These are phyloP conservation scores for Streptopelia turtur DNA, from an alignment of 2,797 vertebrate species.

Conservation along the genomic window DNA sequence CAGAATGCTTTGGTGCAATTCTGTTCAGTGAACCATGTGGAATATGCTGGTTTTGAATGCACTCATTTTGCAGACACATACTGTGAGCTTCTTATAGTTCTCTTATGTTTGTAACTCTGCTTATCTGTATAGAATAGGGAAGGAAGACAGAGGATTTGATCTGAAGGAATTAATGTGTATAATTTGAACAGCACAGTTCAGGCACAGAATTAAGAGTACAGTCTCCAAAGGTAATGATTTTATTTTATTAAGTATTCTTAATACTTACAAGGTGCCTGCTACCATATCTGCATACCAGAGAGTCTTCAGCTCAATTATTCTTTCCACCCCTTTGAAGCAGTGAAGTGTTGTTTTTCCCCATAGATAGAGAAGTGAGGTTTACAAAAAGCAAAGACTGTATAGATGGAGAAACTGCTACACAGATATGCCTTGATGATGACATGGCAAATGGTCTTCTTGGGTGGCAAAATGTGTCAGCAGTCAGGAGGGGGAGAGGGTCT, in stretches of 20 bases:
- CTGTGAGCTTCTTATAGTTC: background rate
- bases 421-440: conserved; percentile 50
- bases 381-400: conserved; percentile 36
- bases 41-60: background rate
- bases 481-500: conserved; percentile 14
- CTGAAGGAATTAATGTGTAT: background rate
- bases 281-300: background rate
- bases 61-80: background rate
- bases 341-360: conserved; percentile 39
- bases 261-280: background rate
- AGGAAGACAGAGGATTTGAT: background rate
- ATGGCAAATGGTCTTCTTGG: conserved; percentile 26
- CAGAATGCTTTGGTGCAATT: background rate
- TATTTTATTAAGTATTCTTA: background rate
- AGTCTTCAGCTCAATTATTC: background rate
- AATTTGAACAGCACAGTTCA: background rate
- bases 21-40: background rate
- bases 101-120: background rate
- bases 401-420: background rate
- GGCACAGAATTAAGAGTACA: background rate
- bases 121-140: background rate
- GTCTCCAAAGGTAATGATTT: background rate
- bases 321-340: conserved; percentile 20
- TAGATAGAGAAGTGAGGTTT: conserved; percentile 55
- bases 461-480: conserved; percentile 11